These are phyloP conservation scores for Calliscelio sp. DNA, from an alignment of 2,888 invertebrate species.

Conservation along the genomic window DNA sequence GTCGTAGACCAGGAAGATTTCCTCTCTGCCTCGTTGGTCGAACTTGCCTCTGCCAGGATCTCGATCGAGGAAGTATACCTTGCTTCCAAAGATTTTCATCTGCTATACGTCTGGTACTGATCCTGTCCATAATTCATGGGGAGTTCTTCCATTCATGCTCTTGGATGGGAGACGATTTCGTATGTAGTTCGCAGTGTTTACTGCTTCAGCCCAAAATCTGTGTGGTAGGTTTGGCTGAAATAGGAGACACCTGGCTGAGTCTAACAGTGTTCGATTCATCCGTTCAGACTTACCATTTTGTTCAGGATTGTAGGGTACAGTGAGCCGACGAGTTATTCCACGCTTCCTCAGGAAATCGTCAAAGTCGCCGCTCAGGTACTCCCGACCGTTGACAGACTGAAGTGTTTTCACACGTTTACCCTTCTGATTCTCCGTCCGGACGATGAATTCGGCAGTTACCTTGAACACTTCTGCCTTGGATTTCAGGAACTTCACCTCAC, in stretches of 20 bases:
- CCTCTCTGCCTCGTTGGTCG: slow-evolving; percentile 24
- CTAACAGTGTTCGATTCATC: neutral
- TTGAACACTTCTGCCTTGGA: neutral
- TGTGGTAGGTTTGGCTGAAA: neutral
- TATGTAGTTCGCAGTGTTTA: neutral
- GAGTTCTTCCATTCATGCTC: slow-evolving; percentile 23
- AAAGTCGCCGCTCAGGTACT: neutral
- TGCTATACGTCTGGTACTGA: slow-evolving; percentile 22
- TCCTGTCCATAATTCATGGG: slow-evolving; percentile 42
- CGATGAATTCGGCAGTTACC: neutral
- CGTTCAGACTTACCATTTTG: neutral
- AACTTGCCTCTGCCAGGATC: slow-evolving; percentile 44
- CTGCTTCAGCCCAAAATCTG: slow-evolving; percentile 1
- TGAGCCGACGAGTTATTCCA: neutral
- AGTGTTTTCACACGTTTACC: neutral
- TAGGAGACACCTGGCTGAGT: neutral
- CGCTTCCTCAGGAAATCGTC: neutral
- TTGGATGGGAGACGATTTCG: neutral
- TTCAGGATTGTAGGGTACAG: neutral
- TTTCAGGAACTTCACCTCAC: neutral
- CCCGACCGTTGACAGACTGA: neutral
- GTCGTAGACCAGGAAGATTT: slow-evolving; percentile 31
- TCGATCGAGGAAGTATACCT: slow-evolving; percentile 40
- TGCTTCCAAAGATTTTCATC: slow-evolving; percentile 15
- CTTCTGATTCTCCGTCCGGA: neutral